These are phyloP conservation scores for Spicauda simplicius DNA, from an alignment of 2,888 invertebrate species.

Conservation along the genomic window DNA sequence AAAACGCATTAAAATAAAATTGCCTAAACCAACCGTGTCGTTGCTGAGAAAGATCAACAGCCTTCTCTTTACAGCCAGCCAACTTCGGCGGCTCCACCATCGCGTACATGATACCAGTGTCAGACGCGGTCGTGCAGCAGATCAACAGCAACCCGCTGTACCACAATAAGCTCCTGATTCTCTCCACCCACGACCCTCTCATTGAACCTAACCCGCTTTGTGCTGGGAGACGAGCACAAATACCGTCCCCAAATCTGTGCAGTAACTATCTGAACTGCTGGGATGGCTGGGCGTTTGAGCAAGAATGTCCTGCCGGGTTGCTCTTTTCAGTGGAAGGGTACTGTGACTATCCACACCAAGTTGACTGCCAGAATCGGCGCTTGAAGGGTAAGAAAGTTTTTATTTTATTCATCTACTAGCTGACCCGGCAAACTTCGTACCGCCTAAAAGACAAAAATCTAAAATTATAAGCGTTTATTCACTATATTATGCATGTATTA, in stretches of 20 bases:
- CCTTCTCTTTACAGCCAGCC: conserved; percentile 51
- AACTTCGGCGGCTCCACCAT: conserved; percentile 56
- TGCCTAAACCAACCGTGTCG: no score
- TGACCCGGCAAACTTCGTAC: no score
- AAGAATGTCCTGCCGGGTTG: conserved; percentile 86
- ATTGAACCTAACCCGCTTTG: conserved; percentile 70
- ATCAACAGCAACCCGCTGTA: conserved; percentile 66
- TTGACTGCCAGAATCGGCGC: conserved; percentile 85
- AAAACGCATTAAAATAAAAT: no score
- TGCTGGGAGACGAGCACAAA: conserved; percentile 84
- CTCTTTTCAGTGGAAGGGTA: conserved; percentile 85
- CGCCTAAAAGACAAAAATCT: no score
- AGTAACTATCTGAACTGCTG: conserved; percentile 89
- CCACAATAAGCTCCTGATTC: conserved; percentile 63
- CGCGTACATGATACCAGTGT: conserved; percentile 72
- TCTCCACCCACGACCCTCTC: conserved; percentile 59
- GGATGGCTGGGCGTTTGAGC: conserved; percentile 88
- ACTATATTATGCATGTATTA: no score
- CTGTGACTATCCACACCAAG: conserved; percentile 87
- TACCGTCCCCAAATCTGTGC: conserved; percentile 85
- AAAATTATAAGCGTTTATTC: no score
- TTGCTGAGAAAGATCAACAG: no score
- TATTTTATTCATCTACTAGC: no score
- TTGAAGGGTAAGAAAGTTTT: conserved; percentile 54
- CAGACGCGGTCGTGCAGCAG: conserved; percentile 68